A percentile compares a stretch with the other conserved stretches of the same genome.
Evolutionary conservation across 2,113 vertebrate species (phyloP).

Genomic region (Clupea harengus): DNA sequence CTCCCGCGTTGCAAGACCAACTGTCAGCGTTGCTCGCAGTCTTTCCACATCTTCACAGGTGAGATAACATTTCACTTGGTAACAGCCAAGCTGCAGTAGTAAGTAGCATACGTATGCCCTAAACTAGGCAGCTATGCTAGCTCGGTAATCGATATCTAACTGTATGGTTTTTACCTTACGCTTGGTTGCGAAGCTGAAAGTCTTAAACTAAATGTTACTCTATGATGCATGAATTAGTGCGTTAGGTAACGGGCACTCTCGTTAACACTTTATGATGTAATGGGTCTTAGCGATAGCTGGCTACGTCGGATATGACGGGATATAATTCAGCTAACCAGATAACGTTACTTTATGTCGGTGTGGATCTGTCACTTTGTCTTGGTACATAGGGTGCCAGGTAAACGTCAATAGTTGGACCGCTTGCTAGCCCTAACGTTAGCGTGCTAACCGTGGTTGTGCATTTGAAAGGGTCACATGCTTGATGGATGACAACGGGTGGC

Average conservation of each 20-base stretch:
- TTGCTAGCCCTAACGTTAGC: background rate
- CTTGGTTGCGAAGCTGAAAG: background rate
- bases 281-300: background rate
- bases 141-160: background rate
- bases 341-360: background rate
- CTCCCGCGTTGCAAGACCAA: conserved; percentile 67
- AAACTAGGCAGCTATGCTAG: conserved; percentile 16
- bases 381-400: background rate
- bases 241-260: background rate
- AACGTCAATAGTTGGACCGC: background rate
- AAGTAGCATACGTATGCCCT: background rate
- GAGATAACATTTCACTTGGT: conserved; percentile 6
- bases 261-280: background rate
- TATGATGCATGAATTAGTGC: background rate
- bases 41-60: conserved; percentile 67
- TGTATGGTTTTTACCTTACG: background rate
- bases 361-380: background rate
- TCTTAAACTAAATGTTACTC: background rate
- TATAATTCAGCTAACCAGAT: background rate
- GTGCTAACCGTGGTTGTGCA: background rate
- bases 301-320: background rate
- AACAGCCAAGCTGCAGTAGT: background rate
- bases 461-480: background rate
- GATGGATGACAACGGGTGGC: background rate
- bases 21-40: conserved; percentile 59